These are phyloP conservation scores for Condylura cristata DNA, from an alignment of 2,113 vertebrate species.

Conservation along the genomic window DNA sequence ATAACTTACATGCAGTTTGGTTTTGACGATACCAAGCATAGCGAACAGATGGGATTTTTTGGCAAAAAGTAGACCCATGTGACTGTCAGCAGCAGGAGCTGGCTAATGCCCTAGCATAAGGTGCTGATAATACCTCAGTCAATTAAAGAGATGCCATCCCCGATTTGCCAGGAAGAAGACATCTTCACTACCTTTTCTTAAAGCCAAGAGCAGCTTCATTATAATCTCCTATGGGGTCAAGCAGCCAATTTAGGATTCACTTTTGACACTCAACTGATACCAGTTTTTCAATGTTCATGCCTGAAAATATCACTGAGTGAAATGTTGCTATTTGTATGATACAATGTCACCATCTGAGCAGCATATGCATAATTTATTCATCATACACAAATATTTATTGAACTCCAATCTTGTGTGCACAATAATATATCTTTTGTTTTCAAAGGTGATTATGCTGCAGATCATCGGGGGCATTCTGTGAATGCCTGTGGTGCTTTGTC, in stretches of 20 bases:
- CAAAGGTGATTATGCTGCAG: conserved; percentile 13
- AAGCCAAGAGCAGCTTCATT: conserved; percentile 4
- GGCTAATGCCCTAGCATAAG: conserved; percentile 38
- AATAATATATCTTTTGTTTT: conserved; percentile 34
- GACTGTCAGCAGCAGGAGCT: conserved; percentile 32
- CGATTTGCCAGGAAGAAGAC: conserved; percentile 37
- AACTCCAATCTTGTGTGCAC: not conserved
- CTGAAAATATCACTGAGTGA: not conserved
- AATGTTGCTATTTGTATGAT: not conserved
- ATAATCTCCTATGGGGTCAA: not conserved
- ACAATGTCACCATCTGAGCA: conserved; percentile 24
- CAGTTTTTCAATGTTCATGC: conserved; percentile 15
- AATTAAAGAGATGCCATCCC: conserved; percentile 36
- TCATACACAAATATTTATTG: conserved; percentile 54
- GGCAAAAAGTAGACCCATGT: conserved; percentile 42
- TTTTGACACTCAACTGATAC: conserved; percentile 41
- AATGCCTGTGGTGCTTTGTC: not conserved
- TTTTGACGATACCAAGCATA: not conserved
- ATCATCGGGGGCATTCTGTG: not conserved
- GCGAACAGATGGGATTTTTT: conserved; percentile 66
- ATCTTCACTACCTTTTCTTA: conserved; percentile 52
- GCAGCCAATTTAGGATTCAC: not conserved
- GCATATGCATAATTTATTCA: conserved; percentile 1
- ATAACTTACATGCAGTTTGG: not conserved
- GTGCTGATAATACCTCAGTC: conserved; percentile 59